phyloP scores from a whole-genome alignment of 2,797 vertebrate species.

The Euthynnus affinis region DNA sequence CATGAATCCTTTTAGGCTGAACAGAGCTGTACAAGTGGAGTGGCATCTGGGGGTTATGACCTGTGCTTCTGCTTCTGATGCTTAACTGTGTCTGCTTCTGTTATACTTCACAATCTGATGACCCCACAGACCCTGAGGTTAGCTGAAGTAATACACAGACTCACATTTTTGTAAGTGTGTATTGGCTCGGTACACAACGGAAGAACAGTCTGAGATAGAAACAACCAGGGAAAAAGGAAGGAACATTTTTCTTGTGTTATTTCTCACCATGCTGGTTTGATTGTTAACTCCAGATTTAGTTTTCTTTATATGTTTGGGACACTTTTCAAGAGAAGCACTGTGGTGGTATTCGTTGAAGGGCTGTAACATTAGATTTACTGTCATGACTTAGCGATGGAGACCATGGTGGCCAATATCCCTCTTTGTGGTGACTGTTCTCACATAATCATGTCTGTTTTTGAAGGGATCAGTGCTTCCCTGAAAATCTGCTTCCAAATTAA shows the following conservation, averaged over 20 bases:
- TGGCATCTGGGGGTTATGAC: constrained; percentile 53
- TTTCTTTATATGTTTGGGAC: constrained; percentile 38
- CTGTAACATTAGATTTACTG: constrained; percentile 65
- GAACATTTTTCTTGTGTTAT: constrained; percentile 27
- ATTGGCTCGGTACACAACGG: constrained; percentile 8
- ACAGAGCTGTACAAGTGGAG: constrained; percentile 30
- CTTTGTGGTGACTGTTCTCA: constrained; percentile 75
- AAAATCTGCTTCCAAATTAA: constrained; percentile 76
- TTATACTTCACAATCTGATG: constrained; percentile 35
- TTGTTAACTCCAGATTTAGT: constrained; percentile 33
- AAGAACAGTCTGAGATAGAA: constrained; percentile 16
- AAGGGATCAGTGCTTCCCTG: constrained; percentile 64
- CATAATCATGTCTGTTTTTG: constrained; percentile 72
- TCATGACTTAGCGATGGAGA: constrained; percentile 58
- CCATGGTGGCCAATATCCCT: constrained; percentile 59
- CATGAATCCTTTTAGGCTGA: constrained; percentile 46
- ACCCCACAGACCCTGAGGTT: constrained; percentile 23
- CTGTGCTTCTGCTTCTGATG: constrained; percentile 39
- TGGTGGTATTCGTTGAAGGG: constrained; percentile 52
- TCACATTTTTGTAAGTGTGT: constrained; percentile 20
- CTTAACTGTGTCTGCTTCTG: constrained; percentile 35
- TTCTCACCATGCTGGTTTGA: constrained; percentile 34
- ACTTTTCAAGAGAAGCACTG: constrained; percentile 52
- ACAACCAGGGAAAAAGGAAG: constrained; percentile 9
- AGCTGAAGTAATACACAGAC: constrained; percentile 18